Evolutionary conservation across 2,113 vertebrate species (phyloP).

Genomic region (Cairina moschata): DNA sequence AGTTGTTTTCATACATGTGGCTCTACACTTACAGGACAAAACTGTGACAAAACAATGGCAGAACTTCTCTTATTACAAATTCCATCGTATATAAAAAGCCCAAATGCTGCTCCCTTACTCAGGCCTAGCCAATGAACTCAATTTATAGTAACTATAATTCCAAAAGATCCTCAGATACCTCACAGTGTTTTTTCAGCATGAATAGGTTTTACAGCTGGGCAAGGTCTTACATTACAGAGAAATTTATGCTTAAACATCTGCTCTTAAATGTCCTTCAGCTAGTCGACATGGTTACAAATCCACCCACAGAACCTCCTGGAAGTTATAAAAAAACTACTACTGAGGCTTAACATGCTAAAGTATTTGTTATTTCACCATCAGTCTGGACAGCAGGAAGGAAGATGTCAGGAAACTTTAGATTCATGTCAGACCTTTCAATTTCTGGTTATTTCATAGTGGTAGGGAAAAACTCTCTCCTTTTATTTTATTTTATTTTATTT

Average conservation of each 20-base stretch:
- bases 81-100: background rate
- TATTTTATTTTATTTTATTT: background rate
- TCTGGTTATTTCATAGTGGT: background rate
- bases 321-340: slow-evolving; percentile 26
- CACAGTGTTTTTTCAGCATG: background rate
- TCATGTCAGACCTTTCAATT: background rate
- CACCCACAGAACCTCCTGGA: background rate
- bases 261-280: slow-evolving; percentile 41
- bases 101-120: background rate
- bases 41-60: background rate
- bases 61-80: slow-evolving; percentile 33
- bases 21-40: background rate
- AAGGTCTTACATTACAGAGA: slow-evolving; percentile 46
- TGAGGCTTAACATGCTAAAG: background rate
- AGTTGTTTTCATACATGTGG: background rate
- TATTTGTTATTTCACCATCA: background rate
- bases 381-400: slow-evolving; percentile 2
- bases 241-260: slow-evolving; percentile 57
- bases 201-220: slow-evolving; percentile 28
- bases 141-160: slow-evolving; percentile 60
- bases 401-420: slow-evolving; percentile 4
- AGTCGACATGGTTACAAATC: slow-evolving; percentile 7
- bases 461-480: background rate
- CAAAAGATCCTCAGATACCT: slow-evolving; percentile 43
- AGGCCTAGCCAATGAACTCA: background rate